Conservation (phyloP, 1,140 invertebrate genomes). For the Lordiphosa clarofinis region DNA sequence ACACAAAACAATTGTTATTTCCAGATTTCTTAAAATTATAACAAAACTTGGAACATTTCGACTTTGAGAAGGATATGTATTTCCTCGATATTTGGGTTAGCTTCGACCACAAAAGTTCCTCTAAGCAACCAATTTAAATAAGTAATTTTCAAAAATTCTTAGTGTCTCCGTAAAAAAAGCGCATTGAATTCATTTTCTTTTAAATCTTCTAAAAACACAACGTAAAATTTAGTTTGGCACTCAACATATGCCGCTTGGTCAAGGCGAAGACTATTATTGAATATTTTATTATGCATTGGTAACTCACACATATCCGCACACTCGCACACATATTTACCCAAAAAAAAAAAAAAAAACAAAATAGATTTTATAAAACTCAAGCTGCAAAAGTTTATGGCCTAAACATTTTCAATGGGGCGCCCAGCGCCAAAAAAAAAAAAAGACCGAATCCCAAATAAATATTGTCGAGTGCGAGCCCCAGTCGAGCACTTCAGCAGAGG, state of each 20-base stretch:
- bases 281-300: constrained; percentile 38
- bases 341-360: no score
- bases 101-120: no score
- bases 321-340: constrained; percentile 11
- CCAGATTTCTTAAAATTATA: no score
- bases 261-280: constrained; percentile 46
- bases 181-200: no score
- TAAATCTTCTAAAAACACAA: constrained; percentile 17
- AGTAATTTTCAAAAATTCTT: no score
- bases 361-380: constrained; percentile 14
- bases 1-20: no score
- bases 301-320: constrained; percentile 1
- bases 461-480: constrained; percentile 33
- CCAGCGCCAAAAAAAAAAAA: constrained; percentile 19
- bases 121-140: no score
- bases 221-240: constrained; percentile 26
- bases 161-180: no score
- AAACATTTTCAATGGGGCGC: constrained; percentile 29
- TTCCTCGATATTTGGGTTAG: no score
- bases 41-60: no score
- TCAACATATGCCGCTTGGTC: constrained; percentile 37
- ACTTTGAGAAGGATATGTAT: no score
- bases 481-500: constrained; percentile 17
- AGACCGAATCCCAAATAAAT: no score
- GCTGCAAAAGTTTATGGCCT: constrained; percentile 27